A percentile compares a stretch with the other conserved stretches of the same genome.
phyloP scores from a whole-genome alignment of 2,888 invertebrate species.

The Willowsia nigromaculata region DNA sequence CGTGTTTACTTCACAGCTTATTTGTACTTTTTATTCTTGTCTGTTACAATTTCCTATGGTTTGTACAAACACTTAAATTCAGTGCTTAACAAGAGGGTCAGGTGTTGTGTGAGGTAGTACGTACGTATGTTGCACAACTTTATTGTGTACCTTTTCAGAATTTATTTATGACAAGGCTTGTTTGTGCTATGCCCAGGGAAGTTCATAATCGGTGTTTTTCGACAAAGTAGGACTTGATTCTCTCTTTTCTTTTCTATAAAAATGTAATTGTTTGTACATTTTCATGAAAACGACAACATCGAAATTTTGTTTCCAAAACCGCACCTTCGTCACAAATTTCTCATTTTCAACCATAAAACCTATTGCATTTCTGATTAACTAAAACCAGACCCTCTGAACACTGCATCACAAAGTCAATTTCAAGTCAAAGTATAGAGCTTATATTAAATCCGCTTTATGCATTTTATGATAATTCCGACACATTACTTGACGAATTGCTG shows the following conservation, averaged over 20 bases:
- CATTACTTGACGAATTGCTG: background rate
- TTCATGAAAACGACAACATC: too few species aligned
- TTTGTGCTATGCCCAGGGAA: conserved; percentile 7
- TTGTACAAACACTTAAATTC: background rate
- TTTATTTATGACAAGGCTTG: background rate
- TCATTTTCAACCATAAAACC: too few species aligned
- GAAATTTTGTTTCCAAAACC: background rate
- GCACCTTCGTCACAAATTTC: too few species aligned
- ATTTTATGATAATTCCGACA: background rate
- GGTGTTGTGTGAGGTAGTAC: background rate
- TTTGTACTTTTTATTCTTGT: background rate
- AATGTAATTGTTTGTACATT: too few species aligned
- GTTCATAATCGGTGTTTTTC: conserved; percentile 14
- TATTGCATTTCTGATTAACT: too few species aligned
- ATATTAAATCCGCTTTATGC: too few species aligned
- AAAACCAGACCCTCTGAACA: too few species aligned
- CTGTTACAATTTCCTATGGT: background rate
- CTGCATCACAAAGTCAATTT: too few species aligned
- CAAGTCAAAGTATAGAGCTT: too few species aligned
- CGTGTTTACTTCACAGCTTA: conserved; percentile 36
- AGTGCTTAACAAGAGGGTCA: conserved; percentile 31
- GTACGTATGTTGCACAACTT: background rate
- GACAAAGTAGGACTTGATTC: background rate
- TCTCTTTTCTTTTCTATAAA: background rate
- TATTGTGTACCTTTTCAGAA: background rate